Base-by-base conservation (phyloP, 2,797 vertebrate genomes). In the Mycteria americana region DNA sequence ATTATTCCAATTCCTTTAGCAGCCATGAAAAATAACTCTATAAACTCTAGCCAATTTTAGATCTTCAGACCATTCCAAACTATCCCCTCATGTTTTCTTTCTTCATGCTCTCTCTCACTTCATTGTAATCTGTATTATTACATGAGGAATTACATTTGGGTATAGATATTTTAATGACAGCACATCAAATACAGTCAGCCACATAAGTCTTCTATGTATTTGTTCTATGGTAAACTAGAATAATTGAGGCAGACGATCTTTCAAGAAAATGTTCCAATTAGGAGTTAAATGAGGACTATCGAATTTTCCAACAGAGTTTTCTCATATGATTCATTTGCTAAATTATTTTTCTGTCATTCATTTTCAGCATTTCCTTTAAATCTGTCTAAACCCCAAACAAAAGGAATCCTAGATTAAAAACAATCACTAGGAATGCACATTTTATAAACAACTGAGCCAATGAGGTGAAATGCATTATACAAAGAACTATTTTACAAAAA, bases 321-420 rank as follows among this genome's bases (percentile, higher is more conserved):
- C 17, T 83, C 65, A 13, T 53, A 62, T 45, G 15, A 82, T 86
- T 94, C 21, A 89, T 94, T 94, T 92, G 48, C n/a, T 74, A 89
- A 76, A 82, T 82, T 94, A 83, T 70, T 85, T 93, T 92, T 62
- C 76, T 89, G 67, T 77, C 86, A 80, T 95, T 91, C 89, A 54
- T 84, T 88, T 94, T 73, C 72, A 88, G 35, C 35, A 33, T 69
- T 80, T 92, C 15, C 19, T 90, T 92, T 93, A 67, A 92, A 74
- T 51, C n/a, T 65, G n/a, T 54, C 43, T 70, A 79, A 88, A 50
- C 2, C 11, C 10, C 18, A 80, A 83, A 69, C 41, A 72, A 81
- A 85, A 65, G 30, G 70, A 81, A 85, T 76, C 6, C 7, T 78
- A 78, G 37, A 73, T 51, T 69, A 76, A 86, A 86, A 83, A 39